phyloP scores from a whole-genome alignment of 64 coral and sea anemone species.

The Actinia tenebrosa region DNA sequence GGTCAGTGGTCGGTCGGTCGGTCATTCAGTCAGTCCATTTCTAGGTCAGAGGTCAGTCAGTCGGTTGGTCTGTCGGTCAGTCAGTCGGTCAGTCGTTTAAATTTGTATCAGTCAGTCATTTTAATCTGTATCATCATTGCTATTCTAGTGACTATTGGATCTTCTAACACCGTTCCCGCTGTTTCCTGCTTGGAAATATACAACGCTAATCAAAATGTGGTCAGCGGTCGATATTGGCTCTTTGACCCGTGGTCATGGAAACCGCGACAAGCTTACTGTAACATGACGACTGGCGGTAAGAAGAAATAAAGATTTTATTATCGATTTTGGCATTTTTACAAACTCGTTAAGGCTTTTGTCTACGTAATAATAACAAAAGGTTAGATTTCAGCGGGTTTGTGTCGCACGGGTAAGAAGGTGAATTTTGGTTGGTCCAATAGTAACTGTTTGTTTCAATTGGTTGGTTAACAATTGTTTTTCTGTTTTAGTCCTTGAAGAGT shows the following conservation, averaged over 20 bases:
- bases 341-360: too few relatives aligned
- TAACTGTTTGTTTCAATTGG: background rate
- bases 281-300: slow-evolving; percentile 38
- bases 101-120: too few relatives aligned
- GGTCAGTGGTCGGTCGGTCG: too few relatives aligned
- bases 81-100: too few relatives aligned
- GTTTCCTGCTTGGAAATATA: slow-evolving; percentile 33
- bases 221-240: slow-evolving; percentile 42
- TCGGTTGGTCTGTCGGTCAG: too few relatives aligned
- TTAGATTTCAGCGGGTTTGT: too few relatives aligned
- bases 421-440: too few relatives aligned
- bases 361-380: too few relatives aligned
- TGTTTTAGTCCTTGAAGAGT: slow-evolving; percentile 6
- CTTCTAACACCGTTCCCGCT: background rate
- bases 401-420: too few relatives aligned
- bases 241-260: background rate
- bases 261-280: slow-evolving; percentile 14
- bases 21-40: too few relatives aligned
- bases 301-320: background rate
- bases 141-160: slow-evolving; percentile 27
- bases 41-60: too few relatives aligned
- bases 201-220: slow-evolving; percentile 12
- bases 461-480: background rate
- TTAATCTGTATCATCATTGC: background rate
- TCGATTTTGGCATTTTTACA: too few relatives aligned